These are phyloP conservation scores for Pipistrellus pygmaeus DNA, from an alignment of 2,797 vertebrate species.

Conservation along the genomic window DNA sequence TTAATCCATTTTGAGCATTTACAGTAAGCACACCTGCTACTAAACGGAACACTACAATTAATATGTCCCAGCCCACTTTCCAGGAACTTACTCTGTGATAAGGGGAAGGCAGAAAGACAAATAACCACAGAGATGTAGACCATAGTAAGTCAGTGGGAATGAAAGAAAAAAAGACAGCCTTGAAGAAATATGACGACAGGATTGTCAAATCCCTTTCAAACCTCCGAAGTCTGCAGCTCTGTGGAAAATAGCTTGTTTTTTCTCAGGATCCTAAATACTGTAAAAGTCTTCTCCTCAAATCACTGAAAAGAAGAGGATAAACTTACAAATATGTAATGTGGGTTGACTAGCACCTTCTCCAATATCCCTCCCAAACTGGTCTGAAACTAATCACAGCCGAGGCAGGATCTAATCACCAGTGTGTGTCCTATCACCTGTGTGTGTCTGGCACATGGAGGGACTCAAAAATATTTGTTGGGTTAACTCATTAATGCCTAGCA, in stretches of 20 bases:
- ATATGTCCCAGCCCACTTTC: not conserved
- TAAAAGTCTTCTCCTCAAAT: not conserved
- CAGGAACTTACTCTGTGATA: not conserved
- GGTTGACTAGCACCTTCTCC: not conserved
- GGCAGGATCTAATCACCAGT: not conserved
- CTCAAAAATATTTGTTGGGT: not conserved
- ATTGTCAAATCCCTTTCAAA: not conserved
- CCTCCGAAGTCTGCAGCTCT: not conserved
- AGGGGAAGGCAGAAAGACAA: not conserved
- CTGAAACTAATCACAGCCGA: not conserved
- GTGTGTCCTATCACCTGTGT: not conserved
- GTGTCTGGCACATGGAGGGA: not conserved
- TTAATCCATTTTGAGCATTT: not conserved
- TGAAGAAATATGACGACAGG: not conserved
- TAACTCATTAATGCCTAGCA: not conserved
- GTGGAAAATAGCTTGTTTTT: not conserved
- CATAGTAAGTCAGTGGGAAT: not conserved
- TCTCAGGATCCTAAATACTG: not conserved
- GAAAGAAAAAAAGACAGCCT: not conserved
- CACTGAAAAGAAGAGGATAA: not conserved
- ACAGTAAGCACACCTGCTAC: not conserved
- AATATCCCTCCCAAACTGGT: not conserved
- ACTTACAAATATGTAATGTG: not conserved
- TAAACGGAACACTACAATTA: not conserved
- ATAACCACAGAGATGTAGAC: not conserved